phyloP scores from a whole-genome alignment of 1,140 invertebrate genomes.

The Penaeus indicus region DNA sequence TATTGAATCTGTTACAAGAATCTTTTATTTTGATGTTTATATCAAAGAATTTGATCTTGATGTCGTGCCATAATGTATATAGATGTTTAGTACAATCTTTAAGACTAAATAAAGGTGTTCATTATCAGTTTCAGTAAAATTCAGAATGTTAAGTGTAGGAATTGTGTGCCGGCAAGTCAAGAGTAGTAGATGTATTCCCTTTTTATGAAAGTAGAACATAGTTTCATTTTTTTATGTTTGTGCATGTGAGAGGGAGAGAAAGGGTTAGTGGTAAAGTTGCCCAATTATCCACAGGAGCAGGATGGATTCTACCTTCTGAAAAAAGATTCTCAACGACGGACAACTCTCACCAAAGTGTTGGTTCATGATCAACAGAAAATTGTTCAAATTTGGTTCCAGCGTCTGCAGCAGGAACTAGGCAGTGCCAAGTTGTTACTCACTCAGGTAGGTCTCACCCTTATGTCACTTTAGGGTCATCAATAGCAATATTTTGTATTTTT shows the following conservation, averaged over 20 bases:
- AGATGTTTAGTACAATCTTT: too few species aligned
- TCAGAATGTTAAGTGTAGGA: too few species aligned
- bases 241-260: conserved; percentile 65
- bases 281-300: conserved; percentile 74
- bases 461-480: not conserved
- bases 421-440: conserved; percentile 57
- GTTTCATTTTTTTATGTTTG: conserved; percentile 32
- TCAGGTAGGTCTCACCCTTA: conserved; percentile 48
- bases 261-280: not conserved
- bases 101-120: too few species aligned
- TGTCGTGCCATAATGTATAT: too few species aligned
- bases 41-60: too few species aligned
- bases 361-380: conserved; percentile 89
- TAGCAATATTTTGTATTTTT: too few species aligned
- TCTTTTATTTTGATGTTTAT: too few species aligned
- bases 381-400: conserved; percentile 80
- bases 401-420: conserved; percentile 55
- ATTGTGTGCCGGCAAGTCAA: too few species aligned
- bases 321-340: conserved; percentile 95
- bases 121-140: too few species aligned
- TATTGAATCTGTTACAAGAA: too few species aligned
- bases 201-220: not conserved
- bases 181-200: too few species aligned
- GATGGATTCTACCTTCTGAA: conserved; percentile 96
- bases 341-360: conserved; percentile 90